phyloP scores from a whole-genome alignment of 2,797 vertebrate genomes.

The Novumbra hubbsi region DNA sequence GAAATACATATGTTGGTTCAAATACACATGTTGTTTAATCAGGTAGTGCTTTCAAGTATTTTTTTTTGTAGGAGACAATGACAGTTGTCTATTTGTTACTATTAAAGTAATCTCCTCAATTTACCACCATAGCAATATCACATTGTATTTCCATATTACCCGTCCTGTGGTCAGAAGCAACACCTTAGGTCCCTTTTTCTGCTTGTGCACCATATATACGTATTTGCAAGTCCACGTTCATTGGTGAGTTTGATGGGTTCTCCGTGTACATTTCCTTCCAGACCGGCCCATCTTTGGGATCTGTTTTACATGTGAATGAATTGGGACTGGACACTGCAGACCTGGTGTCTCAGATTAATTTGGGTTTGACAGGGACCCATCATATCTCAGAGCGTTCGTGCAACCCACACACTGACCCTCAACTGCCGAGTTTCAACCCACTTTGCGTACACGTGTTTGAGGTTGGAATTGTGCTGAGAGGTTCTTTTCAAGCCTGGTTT shows the following conservation, averaged over 20 bases:
- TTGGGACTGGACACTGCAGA: background rate
- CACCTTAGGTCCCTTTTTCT: background rate
- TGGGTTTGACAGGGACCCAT: background rate
- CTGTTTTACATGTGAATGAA: conserved; percentile 1
- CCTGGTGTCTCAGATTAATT: background rate
- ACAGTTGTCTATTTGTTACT: background rate
- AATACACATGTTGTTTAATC: background rate
- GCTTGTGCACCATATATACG: background rate
- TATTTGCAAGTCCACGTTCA: background rate
- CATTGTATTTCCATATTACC: background rate
- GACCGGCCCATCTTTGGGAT: background rate
- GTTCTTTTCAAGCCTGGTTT: conserved; percentile 50
- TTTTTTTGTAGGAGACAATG: background rate
- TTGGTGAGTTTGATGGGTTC: background rate
- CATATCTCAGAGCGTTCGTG: background rate
- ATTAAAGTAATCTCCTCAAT: background rate
- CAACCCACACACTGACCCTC: background rate
- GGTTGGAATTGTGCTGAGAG: conserved; percentile 28
- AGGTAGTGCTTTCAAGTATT: background rate
- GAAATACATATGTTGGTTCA: too few species aligned
- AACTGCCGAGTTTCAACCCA: conserved; percentile 16
- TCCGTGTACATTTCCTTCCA: background rate
- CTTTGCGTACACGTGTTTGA: conserved; percentile 65
- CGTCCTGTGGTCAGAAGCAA: background rate
- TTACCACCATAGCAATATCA: background rate